These are phyloP conservation scores for human DNA, from an alignment of 2,113 vertebrate species.

Conservation along the genomic window DNA sequence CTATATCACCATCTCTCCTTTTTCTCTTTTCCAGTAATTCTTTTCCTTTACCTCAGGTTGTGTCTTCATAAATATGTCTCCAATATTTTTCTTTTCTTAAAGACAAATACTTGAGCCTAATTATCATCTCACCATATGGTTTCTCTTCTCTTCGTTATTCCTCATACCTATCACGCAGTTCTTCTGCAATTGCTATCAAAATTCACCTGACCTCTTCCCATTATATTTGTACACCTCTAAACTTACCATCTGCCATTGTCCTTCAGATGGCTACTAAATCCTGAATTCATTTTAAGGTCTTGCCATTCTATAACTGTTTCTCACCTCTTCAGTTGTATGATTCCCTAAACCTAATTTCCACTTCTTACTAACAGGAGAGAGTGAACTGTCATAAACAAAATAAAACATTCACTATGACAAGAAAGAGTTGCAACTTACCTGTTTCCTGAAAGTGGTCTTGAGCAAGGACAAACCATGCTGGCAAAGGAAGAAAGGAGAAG, in stretches of 20 bases:
- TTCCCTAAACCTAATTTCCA: constrained; percentile 56
- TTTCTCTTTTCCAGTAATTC: constrained; percentile 49
- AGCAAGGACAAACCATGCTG: constrained; percentile 17
- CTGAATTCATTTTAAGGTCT: constrained; percentile 65
- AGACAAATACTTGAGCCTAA: constrained; percentile 68
- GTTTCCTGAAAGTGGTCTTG: neutral
- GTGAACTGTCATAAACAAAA: constrained; percentile 61
- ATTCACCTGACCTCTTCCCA: constrained; percentile 66
- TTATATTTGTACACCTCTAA: constrained; percentile 60
- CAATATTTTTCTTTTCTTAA: constrained; percentile 69
- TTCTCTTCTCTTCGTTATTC: constrained; percentile 65
- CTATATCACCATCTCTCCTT: neutral
- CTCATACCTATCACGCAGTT: constrained; percentile 70
- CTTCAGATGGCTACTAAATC: constrained; percentile 67
- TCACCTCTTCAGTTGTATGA: constrained; percentile 56
- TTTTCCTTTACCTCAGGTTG: constrained; percentile 48
- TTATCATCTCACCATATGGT: constrained; percentile 73
- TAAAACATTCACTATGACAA: constrained; percentile 49
- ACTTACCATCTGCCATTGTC: constrained; percentile 71
- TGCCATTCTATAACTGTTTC: constrained; percentile 61
- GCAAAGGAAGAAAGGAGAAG: neutral
- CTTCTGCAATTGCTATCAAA: constrained; percentile 53
- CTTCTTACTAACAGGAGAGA: constrained; percentile 55
- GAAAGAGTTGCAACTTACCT: neutral
- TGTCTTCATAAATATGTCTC: constrained; percentile 52